Base-by-base conservation (phyloP, 2,797 vertebrate species). In the Clarias laeviceps region DNA sequence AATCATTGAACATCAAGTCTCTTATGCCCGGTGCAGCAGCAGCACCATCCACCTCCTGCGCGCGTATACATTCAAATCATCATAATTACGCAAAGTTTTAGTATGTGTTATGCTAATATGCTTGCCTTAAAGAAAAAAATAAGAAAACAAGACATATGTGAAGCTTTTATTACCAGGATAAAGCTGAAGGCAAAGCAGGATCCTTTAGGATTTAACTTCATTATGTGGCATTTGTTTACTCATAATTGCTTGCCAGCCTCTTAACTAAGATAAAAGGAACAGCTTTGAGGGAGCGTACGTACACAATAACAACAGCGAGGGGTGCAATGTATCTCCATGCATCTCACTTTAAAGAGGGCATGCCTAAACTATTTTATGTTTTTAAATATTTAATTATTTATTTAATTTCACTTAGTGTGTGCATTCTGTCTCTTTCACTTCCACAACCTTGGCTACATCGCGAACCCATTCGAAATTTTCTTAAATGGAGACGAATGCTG, bases 1-100 rank as follows among this genome's bases (percentile, higher is more conserved):
- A 78, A 37, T 78, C 76, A 61, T 37, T 15, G 61, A 12, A 11
- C 5, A n/a, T n/a, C n/a, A 61, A 29, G 29, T 59, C 29, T 57
- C 8, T 29, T 54, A 29, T 74, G 50, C 45, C 6, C 91, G 91
- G 87, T 88, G 92, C n/a, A n/a, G n/a, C 89, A 93, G 89, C 84
- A 82, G 84, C 90, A 87, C 87, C 88, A 90, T 88, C 85, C 81
- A 88, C 54, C 29, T 40, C 27, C 37, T 34, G 27, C 14, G 29
- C 17, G 17, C n/a, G 57, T 76, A 50, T 27, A 78, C 62, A 40
- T 54, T 59, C 54, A 70, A 61, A 84, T 24, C 7, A 24, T 32
- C n/a, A 72, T 3, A 54, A 62, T 62, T 78, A 64, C 61, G 54
- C 29, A 62, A 40, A 20, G n/a, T 18, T 50, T 24, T 62, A 17